phyloP scores from a whole-genome alignment of 64 coral and sea anemone species.

The Acropora yongei region DNA sequence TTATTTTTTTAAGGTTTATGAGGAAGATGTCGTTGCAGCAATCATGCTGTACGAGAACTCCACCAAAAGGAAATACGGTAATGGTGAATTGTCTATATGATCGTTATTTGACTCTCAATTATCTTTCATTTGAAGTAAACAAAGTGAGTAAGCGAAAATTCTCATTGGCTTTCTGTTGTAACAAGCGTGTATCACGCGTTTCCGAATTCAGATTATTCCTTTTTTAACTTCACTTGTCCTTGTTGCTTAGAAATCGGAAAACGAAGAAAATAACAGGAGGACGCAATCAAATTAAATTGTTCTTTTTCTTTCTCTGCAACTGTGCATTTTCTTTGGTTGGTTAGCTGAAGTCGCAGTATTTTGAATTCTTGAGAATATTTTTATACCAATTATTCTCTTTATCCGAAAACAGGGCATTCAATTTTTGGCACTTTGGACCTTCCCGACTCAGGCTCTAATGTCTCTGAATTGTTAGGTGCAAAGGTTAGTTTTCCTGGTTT shows the following conservation, averaged over 20 bases:
- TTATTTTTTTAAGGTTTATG: conserved; percentile 15
- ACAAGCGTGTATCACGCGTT: too few relatives aligned
- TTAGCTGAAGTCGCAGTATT: too few relatives aligned
- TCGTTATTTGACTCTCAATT: background rate
- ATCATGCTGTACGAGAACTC: conserved; percentile 34
- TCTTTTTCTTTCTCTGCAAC: too few relatives aligned
- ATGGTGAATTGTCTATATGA: background rate
- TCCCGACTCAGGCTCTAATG: background rate
- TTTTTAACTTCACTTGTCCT: too few relatives aligned
- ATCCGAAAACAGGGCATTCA: background rate
- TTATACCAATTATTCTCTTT: background rate
- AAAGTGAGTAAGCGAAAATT: too few relatives aligned
- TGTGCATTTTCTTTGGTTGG: too few relatives aligned
- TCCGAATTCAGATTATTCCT: too few relatives aligned
- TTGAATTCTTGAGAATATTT: background rate
- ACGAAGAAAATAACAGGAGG: too few relatives aligned
- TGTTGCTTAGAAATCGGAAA: too few relatives aligned
- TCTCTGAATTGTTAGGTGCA: conserved; percentile 16
- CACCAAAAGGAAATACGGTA: conserved; percentile 46
- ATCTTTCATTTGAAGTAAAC: background rate
- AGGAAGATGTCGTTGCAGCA: conserved; percentile 37
- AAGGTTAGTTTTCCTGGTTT: conserved; percentile 1
- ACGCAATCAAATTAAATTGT: too few relatives aligned
- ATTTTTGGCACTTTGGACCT: background rate
- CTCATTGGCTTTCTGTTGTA: too few relatives aligned